phyloP scores from a whole-genome alignment of 2,888 invertebrate genomes.

The Deilephila elpenor region DNA sequence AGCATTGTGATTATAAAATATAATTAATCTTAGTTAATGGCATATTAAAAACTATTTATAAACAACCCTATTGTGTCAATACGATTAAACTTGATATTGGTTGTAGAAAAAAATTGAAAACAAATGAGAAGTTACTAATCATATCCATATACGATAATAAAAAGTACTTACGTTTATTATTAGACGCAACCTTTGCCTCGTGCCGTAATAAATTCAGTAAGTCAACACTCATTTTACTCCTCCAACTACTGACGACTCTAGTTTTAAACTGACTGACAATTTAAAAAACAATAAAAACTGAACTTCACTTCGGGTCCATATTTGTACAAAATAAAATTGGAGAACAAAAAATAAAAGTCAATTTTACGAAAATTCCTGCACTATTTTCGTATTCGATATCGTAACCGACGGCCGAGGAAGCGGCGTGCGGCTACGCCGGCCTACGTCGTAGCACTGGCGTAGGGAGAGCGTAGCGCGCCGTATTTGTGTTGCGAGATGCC shows the following conservation, averaged over 20 bases:
- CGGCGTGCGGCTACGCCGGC: slow-evolving; percentile 72
- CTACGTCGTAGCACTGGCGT: slow-evolving; percentile 78
- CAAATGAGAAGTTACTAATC: too few species aligned
- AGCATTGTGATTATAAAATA: too few species aligned
- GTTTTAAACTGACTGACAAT: slow-evolving; percentile 26
- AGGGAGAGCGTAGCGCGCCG: slow-evolving; percentile 37
- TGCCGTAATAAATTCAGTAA: slow-evolving; percentile 63
- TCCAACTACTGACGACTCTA: slow-evolving; percentile 32
- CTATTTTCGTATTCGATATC: slow-evolving; percentile 55
- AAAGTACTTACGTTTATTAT: slow-evolving; percentile 61
- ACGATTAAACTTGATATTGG: too few species aligned
- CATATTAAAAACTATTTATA: too few species aligned
- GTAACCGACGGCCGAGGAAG: slow-evolving; percentile 50
- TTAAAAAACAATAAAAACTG: slow-evolving; percentile 39
- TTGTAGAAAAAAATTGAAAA: too few species aligned
- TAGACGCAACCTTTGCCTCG: slow-evolving; percentile 57
- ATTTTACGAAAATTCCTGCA: neutral
- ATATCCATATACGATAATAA: neutral
- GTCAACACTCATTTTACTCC: slow-evolving; percentile 72
- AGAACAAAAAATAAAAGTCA: neutral
- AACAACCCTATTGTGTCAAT: too few species aligned
- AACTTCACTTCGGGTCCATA: slow-evolving; percentile 24
- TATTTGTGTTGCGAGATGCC: slow-evolving; percentile 29
- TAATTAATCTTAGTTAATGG: too few species aligned
- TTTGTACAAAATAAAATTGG: neutral